phyloP scores from a whole-genome alignment of 2,113 vertebrate species.

The Archocentrus centrarchus region DNA sequence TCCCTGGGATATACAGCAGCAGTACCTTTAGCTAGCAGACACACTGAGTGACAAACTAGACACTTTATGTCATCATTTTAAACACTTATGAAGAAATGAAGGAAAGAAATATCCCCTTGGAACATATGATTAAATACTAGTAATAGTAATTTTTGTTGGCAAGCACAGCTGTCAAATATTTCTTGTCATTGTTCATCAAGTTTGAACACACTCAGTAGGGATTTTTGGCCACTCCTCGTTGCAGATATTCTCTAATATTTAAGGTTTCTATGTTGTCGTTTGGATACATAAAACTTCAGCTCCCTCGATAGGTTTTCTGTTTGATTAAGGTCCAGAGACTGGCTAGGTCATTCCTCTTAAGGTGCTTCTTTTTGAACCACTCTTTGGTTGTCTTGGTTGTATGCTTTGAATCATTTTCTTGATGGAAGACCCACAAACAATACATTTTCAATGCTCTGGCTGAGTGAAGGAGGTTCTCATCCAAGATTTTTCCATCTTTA shows the following conservation, averaged over 20 bases:
- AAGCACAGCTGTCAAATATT: slow-evolving; percentile 6
- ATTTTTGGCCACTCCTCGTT: not conserved
- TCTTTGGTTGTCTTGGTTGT: too few species aligned
- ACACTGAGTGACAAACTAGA: too few species aligned
- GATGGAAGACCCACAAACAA: too few species aligned
- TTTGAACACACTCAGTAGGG: not conserved
- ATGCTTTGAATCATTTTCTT: too few species aligned
- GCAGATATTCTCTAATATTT: not conserved
- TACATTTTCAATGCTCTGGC: too few species aligned
- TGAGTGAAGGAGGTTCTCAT: too few species aligned
- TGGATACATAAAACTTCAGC: not conserved
- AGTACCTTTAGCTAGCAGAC: too few species aligned
- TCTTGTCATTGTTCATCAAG: not conserved
- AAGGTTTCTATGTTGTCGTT: not conserved
- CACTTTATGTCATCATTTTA: not conserved
- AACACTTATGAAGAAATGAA: not conserved
- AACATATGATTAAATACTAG: slow-evolving; percentile 5
- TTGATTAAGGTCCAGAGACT: too few species aligned
- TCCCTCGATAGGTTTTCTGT: not conserved
- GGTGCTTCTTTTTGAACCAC: too few species aligned
- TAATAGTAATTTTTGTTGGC: not conserved
- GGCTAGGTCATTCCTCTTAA: too few species aligned
- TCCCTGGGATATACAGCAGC: too few species aligned
- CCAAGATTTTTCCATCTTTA: too few species aligned
- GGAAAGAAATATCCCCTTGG: not conserved